These are phyloP conservation scores for Polyommatus iphigenia DNA, from an alignment of 2,888 invertebrate species.

Conservation along the genomic window DNA sequence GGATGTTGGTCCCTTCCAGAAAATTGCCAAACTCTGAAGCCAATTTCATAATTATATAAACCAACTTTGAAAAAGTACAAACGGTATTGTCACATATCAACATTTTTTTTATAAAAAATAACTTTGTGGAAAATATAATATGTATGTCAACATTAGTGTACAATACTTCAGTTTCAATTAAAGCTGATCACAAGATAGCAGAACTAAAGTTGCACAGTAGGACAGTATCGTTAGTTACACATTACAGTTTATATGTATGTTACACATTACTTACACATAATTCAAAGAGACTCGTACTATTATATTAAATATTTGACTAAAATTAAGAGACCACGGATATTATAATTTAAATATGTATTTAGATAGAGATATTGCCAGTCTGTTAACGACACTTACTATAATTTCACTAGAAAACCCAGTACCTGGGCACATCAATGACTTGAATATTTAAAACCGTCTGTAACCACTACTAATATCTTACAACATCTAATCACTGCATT, in stretches of 20 bases:
- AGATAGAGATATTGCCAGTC: slow-evolving; percentile 80
- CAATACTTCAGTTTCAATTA: slow-evolving; percentile 74
- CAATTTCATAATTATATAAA: slow-evolving; percentile 54
- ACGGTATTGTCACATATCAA: slow-evolving; percentile 77
- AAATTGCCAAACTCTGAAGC: slow-evolving; percentile 63
- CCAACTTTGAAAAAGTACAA: slow-evolving; percentile 63
- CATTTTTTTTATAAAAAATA: slow-evolving; percentile 75
- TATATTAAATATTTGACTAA: slow-evolving; percentile 80
- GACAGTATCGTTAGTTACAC: slow-evolving; percentile 69
- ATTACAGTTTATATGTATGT: slow-evolving; percentile 72
- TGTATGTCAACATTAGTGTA: slow-evolving; percentile 67
- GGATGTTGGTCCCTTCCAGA: slow-evolving; percentile 77
- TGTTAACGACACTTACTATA: slow-evolving; percentile 76
- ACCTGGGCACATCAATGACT: slow-evolving; percentile 76
- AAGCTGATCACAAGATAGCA: slow-evolving; percentile 78
- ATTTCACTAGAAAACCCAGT: slow-evolving; percentile 75
- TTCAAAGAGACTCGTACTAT: slow-evolving; percentile 77
- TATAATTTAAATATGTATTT: slow-evolving; percentile 76
- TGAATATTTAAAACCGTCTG: slow-evolving; percentile 73
- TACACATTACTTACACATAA: slow-evolving; percentile 71
- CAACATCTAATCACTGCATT: slow-evolving; percentile 78
- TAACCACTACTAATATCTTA: slow-evolving; percentile 80
- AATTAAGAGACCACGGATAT: slow-evolving; percentile 77
- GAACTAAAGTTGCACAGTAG: slow-evolving; percentile 75
- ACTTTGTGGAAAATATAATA: slow-evolving; percentile 68